Conservation (phyloP, 2,797 vertebrate genomes). For the Cryptoprocta ferox region DNA sequence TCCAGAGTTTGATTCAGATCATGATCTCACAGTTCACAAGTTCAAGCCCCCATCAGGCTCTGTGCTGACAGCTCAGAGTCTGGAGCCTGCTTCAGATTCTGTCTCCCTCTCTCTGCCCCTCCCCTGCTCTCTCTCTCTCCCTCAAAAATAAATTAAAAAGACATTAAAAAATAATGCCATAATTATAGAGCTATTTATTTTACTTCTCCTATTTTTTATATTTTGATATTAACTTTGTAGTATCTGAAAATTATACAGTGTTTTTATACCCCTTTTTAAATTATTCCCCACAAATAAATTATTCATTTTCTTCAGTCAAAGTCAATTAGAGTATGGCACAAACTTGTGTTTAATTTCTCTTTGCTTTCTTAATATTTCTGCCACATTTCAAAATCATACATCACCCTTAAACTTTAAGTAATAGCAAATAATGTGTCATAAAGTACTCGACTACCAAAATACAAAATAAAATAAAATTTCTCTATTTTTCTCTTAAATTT, state of each 20-base stretch:
- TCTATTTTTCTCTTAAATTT: slow-evolving; percentile 7
- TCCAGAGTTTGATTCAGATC: too few relatives aligned
- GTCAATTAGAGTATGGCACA: background rate
- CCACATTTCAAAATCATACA: background rate
- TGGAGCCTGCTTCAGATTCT: too few relatives aligned
- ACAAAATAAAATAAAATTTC: background rate
- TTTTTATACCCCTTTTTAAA: background rate
- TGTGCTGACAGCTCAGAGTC: too few relatives aligned
- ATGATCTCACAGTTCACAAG: too few relatives aligned
- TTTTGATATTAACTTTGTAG: background rate
- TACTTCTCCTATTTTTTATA: background rate
- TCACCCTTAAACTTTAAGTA: background rate
- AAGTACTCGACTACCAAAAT: background rate
- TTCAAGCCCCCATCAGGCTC: too few relatives aligned
- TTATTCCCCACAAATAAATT: background rate
- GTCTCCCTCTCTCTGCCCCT: too few relatives aligned
- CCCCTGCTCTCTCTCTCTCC: too few relatives aligned
- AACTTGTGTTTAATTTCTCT: background rate
- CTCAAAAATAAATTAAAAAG: too few relatives aligned
- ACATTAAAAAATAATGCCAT: background rate
- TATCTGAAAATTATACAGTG: background rate
- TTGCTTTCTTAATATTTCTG: background rate
- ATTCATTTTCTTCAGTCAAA: background rate
- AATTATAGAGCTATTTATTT: background rate
- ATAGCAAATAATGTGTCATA: background rate